Evolutionary conservation across 2,888 invertebrate species (phyloP), one percentile per base, ranked within the genome.

Genomic region (Mythimna ferrago): DNA sequence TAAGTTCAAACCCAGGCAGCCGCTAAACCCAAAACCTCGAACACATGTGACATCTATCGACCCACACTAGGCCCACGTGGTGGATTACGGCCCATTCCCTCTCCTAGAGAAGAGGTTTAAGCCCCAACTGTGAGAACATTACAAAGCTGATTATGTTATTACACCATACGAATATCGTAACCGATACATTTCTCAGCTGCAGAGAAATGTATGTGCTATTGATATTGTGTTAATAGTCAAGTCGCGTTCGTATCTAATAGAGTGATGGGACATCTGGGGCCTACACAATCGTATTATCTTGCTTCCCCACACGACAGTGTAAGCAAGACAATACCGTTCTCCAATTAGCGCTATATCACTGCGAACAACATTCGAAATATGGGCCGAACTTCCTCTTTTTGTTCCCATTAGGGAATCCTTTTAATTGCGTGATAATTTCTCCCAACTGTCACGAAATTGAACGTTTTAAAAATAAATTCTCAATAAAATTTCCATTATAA

Each of bases 401-500:
- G 66, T 68, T 53, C 73, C 41, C 77, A 84, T 85, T 86, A 83
- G 73, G 76, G 60, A 74, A 76, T 68, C 60, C 54, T 75, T 85
- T 85, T 86, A 86, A 86, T 87, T 82, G 77, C 84, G 81, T 76
- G 75, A 85, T 87, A 84, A 86, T 86, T 84, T 78, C 62, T 74
- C 78, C 68, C 68, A 82, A 73, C 84, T 84, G 84, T 76, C 86
- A 72, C 51, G 78, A 78, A 81, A 81, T 80, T 78, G 61, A 77
- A 74, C 77, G 84, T 57, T 72, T 77, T 81, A 83, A 72, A 86
- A 84, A 82, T 78, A 76, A 78, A 82, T 83, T 76, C 67, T 41
- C 73, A 78, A 78, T 84, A 77, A 85, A 88, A 85, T 87, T 86
- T 82, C 71, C 81, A 73, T 81, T 78, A 88, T 88, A 88, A 88